A percentile compares a stretch with the other conserved stretches of the same genome.
Conservation (phyloP, 2,113 vertebrate genomes). For the Danio rerio region GRCz12tu NC_133194.1:34235501-34236000, state of each 20-base stretch:
- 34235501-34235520: constrained; percentile 52
- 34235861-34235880: not conserved
- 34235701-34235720: not conserved
- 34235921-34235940: not conserved
- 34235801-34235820: not conserved
- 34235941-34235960: constrained; percentile 1
- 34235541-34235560: not conserved
- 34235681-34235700: not conserved
- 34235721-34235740: not conserved
- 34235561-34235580: constrained; percentile 51
- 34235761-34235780: not conserved
- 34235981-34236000: constrained; percentile 9
- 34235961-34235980: constrained; percentile 1
- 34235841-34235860: not conserved
- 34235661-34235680: not conserved
- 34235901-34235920: not conserved
- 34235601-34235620: constrained; percentile 69
- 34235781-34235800: constrained; percentile 5
- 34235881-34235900: constrained; percentile 6
- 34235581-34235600: constrained; percentile 69
- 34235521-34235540: not conserved
- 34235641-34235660: constrained; percentile 48
- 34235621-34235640: constrained; percentile 71
- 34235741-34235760: constrained; percentile 25
- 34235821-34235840: not conserved